These are phyloP conservation scores for Orchesella flavescens DNA, from an alignment of 2,888 invertebrate species.

Conservation along the genomic window DNA sequence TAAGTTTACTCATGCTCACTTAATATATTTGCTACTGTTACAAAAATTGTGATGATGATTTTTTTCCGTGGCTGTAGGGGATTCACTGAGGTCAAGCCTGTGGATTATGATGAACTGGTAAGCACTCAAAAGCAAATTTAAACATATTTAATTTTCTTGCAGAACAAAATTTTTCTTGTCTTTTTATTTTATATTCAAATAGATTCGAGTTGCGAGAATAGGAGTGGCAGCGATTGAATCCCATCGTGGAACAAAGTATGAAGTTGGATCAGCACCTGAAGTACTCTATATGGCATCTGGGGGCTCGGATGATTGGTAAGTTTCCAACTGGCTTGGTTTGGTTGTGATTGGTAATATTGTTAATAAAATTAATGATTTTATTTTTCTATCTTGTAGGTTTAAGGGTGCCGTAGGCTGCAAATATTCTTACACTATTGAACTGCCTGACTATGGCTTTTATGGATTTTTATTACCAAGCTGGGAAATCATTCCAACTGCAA, in stretches of 20 bases:
- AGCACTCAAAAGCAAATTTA: neutral
- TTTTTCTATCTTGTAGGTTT: conserved; percentile 43
- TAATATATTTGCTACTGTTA: neutral
- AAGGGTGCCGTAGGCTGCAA: conserved; percentile 55
- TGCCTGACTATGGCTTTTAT: conserved; percentile 59
- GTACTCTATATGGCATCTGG: conserved; percentile 72
- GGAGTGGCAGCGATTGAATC: conserved; percentile 72
- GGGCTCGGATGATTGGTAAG: conserved; percentile 70
- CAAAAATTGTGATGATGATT: neutral
- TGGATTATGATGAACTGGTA: conserved; percentile 73
- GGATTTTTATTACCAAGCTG: conserved; percentile 62
- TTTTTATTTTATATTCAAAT: neutral
- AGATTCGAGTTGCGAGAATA: conserved; percentile 72
- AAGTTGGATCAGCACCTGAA: conserved; percentile 72
- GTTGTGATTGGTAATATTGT: conserved; percentile 1
- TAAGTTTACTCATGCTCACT: too few species aligned
- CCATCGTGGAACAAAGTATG: conserved; percentile 73
- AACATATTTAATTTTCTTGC: neutral
- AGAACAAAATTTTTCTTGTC: too few species aligned
- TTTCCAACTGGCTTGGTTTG: too few species aligned
- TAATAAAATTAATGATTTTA: neutral
- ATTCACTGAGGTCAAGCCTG: conserved; percentile 77
- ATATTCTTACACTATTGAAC: conserved; percentile 63
- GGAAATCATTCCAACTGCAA: conserved; percentile 54
- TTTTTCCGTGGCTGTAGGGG: conserved; percentile 74